These are phyloP conservation scores for Brachyopa scutellaris DNA, from an alignment of 2,888 invertebrate species.

Conservation along the genomic window DNA sequence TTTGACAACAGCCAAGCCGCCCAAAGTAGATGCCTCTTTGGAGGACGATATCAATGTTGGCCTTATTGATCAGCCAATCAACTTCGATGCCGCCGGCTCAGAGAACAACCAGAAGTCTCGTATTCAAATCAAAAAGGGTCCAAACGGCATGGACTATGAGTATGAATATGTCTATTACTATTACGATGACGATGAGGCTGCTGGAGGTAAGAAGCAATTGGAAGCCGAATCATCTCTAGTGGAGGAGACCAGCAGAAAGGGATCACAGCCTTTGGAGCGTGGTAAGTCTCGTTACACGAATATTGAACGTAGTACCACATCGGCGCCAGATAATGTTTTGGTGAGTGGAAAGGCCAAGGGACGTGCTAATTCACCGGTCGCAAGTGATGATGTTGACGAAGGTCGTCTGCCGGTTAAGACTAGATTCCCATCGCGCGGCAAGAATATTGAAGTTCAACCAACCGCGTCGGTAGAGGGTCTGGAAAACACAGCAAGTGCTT, in stretches of 20 bases:
- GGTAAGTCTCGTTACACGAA: slow-evolving; percentile 82
- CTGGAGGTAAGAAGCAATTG: slow-evolving; percentile 43
- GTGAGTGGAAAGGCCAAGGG: slow-evolving; percentile 85
- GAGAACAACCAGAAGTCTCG: slow-evolving; percentile 88
- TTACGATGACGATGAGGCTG: slow-evolving; percentile 87
- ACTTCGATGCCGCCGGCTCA: slow-evolving; percentile 85
- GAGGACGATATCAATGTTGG: slow-evolving; percentile 77
- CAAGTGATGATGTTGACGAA: slow-evolving; percentile 77
- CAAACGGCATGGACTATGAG: slow-evolving; percentile 94
- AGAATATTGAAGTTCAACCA: slow-evolving; percentile 81
- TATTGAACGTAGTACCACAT: slow-evolving; percentile 80
- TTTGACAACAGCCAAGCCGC: slow-evolving; percentile 76
- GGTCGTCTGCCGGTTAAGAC: slow-evolving; percentile 90
- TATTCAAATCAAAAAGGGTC: slow-evolving; percentile 93
- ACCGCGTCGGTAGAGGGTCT: slow-evolving; percentile 85
- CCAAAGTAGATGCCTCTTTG: slow-evolving; percentile 44
- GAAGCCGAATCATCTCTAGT: slow-evolving; percentile 48
- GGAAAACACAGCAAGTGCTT: slow-evolving; percentile 82
- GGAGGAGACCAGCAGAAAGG: slow-evolving; percentile 76
- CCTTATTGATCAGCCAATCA: slow-evolving; percentile 83
- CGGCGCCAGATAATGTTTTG: slow-evolving; percentile 85
- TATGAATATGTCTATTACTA: slow-evolving; percentile 96
- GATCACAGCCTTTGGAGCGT: slow-evolving; percentile 76
- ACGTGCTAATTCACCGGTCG: slow-evolving; percentile 77
- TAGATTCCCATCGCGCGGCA: slow-evolving; percentile 90